These are phyloP conservation scores for Fopius arisanus DNA, from an alignment of 1,140 invertebrate species.

Conservation along the genomic window DNA sequence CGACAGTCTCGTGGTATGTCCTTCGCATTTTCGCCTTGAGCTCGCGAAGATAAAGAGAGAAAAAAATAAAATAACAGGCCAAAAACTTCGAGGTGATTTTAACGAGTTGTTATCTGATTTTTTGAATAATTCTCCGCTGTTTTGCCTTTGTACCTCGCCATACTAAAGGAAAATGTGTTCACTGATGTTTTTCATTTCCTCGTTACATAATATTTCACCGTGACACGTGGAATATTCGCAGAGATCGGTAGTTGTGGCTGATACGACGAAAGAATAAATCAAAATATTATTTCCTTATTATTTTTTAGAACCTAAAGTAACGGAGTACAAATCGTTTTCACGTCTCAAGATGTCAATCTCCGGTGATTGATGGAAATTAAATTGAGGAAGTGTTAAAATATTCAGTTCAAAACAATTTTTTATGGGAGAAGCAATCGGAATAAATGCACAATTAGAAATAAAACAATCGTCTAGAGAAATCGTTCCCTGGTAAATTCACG, in stretches of 20 bases:
- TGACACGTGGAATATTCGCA: conserved; percentile 27
- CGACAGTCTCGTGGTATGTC: not conserved
- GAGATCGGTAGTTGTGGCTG: not conserved
- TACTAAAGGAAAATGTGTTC: conserved; percentile 4
- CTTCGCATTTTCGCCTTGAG: conserved; percentile 24
- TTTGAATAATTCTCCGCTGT: too few species aligned
- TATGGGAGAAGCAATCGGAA: too few species aligned
- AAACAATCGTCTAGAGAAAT: too few species aligned
- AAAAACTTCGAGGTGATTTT: not conserved
- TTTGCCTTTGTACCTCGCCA: conserved; percentile 7
- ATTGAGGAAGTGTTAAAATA: too few species aligned
- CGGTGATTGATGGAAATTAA: too few species aligned
- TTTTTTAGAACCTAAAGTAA: not conserved
- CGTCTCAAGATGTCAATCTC: too few species aligned
- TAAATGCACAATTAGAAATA: too few species aligned
- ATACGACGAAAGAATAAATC: not conserved
- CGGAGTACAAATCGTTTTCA: not conserved
- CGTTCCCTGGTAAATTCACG: too few species aligned
- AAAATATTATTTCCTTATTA: not conserved
- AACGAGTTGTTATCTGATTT: too few species aligned
- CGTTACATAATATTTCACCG: conserved; percentile 16
- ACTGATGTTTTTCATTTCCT: not conserved
- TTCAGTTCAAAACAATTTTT: too few species aligned
- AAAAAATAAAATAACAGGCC: not conserved
- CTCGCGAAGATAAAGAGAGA: not conserved